These are phyloP conservation scores for Chaenodraco wilsoni DNA, from an alignment of 2,797 vertebrate genomes.

Conservation along the genomic window DNA sequence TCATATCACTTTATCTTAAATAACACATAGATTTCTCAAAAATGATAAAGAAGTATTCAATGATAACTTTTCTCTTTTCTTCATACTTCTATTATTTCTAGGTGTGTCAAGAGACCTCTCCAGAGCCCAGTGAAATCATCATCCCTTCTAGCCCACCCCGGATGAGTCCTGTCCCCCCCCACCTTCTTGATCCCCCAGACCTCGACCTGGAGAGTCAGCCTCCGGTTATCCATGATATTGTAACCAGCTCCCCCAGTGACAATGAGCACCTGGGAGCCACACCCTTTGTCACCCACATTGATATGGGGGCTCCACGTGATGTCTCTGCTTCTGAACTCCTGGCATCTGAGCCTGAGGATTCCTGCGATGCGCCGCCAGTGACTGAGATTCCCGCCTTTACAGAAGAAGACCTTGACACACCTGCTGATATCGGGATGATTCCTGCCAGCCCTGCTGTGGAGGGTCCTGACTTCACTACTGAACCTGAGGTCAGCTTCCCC, in stretches of 20 bases:
- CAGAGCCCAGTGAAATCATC: conserved; percentile 74
- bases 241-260: conserved; percentile 83
- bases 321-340: conserved; percentile 45
- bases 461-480: conserved; percentile 30
- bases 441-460: conserved; percentile 16
- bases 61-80: not conserved
- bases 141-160: conserved; percentile 65
- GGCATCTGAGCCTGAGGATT: conserved; percentile 43
- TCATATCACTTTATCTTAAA: not conserved
- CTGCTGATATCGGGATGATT: conserved; percentile 40
- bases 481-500: conserved; percentile 40
- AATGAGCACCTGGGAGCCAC: conserved; percentile 75
- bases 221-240: conserved; percentile 83
- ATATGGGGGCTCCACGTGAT: conserved; percentile 65
- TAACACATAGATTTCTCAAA: not conserved
- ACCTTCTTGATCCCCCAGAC: conserved; percentile 49
- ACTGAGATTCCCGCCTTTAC: conserved; percentile 28
- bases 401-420: conserved; percentile 43
- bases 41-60: not conserved
- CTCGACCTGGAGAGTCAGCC: conserved; percentile 79
- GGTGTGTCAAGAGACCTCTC: conserved; percentile 85
- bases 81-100: conserved; percentile 32
- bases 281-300: conserved; percentile 79
- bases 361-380: conserved; percentile 12
- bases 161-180: conserved; percentile 59